phyloP scores from a whole-genome alignment of 2,113 vertebrate genomes.

The Ammospiza caudacuta region DNA sequence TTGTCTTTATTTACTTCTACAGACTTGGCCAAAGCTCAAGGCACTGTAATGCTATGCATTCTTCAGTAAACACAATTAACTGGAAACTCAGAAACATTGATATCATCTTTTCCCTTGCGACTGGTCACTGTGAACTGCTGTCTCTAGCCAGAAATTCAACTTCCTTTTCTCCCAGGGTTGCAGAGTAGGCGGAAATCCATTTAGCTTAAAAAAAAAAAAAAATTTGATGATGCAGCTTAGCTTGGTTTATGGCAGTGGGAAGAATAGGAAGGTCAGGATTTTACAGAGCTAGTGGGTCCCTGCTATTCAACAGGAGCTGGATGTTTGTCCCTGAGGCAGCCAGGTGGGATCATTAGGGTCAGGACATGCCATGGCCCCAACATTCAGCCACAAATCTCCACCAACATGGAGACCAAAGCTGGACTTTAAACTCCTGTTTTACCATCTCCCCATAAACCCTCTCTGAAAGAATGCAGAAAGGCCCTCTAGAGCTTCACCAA shows the following conservation, averaged over 20 bases:
- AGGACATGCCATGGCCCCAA: background rate
- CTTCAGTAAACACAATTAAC: conserved; percentile 61
- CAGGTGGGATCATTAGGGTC: background rate
- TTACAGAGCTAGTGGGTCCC: background rate
- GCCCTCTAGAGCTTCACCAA: background rate
- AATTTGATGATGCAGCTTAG: background rate
- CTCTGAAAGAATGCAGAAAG: background rate
- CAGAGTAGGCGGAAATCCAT: background rate
- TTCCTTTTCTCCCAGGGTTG: background rate
- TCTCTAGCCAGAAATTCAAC: background rate
- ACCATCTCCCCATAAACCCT: background rate
- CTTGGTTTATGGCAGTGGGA: background rate
- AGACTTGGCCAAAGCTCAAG: conserved; percentile 33
- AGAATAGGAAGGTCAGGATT: background rate
- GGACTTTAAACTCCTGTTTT: background rate
- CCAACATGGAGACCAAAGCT: background rate
- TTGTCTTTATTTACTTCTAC: conserved; percentile 56
- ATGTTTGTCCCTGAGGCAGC: background rate
- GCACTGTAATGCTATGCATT: conserved; percentile 16
- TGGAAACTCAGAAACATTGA: conserved; percentile 26
- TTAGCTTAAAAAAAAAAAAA: background rate
- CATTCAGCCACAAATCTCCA: background rate
- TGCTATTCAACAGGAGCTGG: background rate
- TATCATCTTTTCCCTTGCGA: conserved; percentile 40
- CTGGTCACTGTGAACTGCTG: background rate